Evolutionary conservation across 2,113 vertebrate species (phyloP).

Genomic region (Trochalopteron elliotii): DNA sequence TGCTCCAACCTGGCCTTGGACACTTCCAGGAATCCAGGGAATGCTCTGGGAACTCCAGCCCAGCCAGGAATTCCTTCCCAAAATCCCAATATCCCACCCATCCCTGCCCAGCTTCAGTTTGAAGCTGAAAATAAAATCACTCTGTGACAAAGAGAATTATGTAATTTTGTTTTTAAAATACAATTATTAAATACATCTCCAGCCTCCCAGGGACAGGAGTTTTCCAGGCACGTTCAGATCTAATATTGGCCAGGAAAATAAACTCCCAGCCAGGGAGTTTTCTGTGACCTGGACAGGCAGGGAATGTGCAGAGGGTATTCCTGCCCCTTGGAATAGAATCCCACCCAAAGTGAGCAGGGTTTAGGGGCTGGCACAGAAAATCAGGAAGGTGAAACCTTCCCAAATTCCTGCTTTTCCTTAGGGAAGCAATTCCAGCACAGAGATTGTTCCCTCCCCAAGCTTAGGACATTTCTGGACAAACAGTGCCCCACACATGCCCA

Average conservation of each 20-base stretch:
- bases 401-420: not conserved
- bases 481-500: not conserved
- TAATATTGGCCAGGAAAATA: not conserved
- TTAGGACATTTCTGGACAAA: not conserved
- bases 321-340: rapidly evolving
- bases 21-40: not conserved
- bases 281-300: not conserved
- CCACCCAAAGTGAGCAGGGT: not conserved
- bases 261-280: not conserved
- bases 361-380: not conserved
- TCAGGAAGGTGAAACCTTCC: not conserved
- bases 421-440: not conserved
- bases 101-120: not conserved
- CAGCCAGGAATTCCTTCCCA: not conserved
- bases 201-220: not conserved
- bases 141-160: not conserved
- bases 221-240: not conserved
- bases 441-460: not conserved
- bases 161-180: too few species aligned
- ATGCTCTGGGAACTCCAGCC: not conserved
- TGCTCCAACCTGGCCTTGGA: not conserved
- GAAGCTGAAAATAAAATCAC: not conserved
- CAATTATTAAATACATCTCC: not conserved
- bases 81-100: not conserved
- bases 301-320: not conserved